Evolutionary conservation across 2,888 invertebrate species (phyloP), one percentile per base, ranked within the genome.

Genomic region (Gandaritis pyraliata): DNA sequence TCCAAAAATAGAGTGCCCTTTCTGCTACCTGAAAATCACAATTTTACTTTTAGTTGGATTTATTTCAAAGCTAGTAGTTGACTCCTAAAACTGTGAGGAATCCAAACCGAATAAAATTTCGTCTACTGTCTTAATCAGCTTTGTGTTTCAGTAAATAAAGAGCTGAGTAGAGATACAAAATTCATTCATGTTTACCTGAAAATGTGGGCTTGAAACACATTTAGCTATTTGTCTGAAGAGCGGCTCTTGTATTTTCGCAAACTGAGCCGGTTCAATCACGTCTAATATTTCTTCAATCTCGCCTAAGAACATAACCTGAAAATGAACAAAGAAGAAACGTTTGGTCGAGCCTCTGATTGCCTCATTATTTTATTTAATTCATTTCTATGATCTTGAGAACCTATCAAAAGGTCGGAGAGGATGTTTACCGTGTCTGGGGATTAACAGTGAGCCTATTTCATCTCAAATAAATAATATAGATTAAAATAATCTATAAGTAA

Each of bases 201-300:
- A 99, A 93, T 99, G 99, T 83, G 99, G 99, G 94, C 98, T 99
- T 87, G 99, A 99, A 66, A 99, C 99, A 93, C 99, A 99, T 94
- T 97, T 97, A 80, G 99, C 96, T 88, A 99, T 97, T 94, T 99
- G 99, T 88, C 97, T 96, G 93, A 99, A 99, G 74, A 99, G 94
- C 69, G 98, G 97, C 86, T 97, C 98, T 94, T 99, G 99, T 82
- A 99, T 98, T 94, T 98, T 98, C 83, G 96, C 96, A 94, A 99
- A 99, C 93, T 99, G 99, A 76, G 97, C 96, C 75, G 99, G 99
- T 93, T 99, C 99, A 93, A 99, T 99, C 74, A 99, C 99, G 92
- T 99, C 99, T 87, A 99, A 94, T 80, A 99, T 98, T 93, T 99
- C 99, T 92, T 99, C 99, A 76, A 99, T 96, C 93, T 99, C 99